Percentiles rank a stretch among this genome's conserved stretches.
Evolutionary conservation across 2,888 invertebrate genomes (phyloP).

Genomic region (Pharmacophagus antenor): DNA sequence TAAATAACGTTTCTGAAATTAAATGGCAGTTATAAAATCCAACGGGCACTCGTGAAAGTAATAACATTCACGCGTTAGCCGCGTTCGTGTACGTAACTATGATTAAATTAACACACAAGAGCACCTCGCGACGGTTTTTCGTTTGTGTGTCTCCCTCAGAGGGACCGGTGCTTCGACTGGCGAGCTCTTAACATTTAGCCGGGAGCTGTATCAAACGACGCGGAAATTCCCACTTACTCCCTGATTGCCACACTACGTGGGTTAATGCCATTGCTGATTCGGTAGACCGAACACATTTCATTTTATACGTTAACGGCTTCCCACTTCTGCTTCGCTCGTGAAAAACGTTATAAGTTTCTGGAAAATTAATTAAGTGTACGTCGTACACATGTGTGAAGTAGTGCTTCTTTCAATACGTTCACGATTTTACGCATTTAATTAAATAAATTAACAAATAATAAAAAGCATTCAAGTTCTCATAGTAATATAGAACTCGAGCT

Average conservation of each 20-base stretch:
- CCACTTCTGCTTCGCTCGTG: slow-evolving; percentile 35
- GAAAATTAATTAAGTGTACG: slow-evolving; percentile 1
- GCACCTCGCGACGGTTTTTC: slow-evolving; percentile 34
- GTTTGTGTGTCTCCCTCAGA: slow-evolving; percentile 47
- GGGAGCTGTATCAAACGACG: slow-evolving; percentile 74
- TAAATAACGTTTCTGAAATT: slow-evolving; percentile 14
- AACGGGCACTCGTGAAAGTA: slow-evolving; percentile 34
- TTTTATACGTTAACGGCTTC: slow-evolving; percentile 55
- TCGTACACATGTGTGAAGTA: background rate
- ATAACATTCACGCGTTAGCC: slow-evolving; percentile 26
- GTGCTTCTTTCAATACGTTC: background rate
- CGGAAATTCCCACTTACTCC: slow-evolving; percentile 78
- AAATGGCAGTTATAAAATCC: slow-evolving; percentile 34
- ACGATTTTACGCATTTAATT: slow-evolving; percentile 2
- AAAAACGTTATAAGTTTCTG: background rate
- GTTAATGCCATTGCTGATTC: slow-evolving; percentile 77
- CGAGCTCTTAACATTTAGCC: slow-evolving; percentile 76
- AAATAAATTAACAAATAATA: background rate
- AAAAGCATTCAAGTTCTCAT: background rate
- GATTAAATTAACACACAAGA: slow-evolving; percentile 31
- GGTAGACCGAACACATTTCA: slow-evolving; percentile 71
- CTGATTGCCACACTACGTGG: slow-evolving; percentile 78
- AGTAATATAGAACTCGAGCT: background rate
- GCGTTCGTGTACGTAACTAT: slow-evolving; percentile 26
- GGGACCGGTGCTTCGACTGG: slow-evolving; percentile 50